Evolutionary conservation across 1,140 invertebrate species (phyloP), one percentile per base, ranked within the genome.

Genomic region (Drosophila teissieri): DNA sequence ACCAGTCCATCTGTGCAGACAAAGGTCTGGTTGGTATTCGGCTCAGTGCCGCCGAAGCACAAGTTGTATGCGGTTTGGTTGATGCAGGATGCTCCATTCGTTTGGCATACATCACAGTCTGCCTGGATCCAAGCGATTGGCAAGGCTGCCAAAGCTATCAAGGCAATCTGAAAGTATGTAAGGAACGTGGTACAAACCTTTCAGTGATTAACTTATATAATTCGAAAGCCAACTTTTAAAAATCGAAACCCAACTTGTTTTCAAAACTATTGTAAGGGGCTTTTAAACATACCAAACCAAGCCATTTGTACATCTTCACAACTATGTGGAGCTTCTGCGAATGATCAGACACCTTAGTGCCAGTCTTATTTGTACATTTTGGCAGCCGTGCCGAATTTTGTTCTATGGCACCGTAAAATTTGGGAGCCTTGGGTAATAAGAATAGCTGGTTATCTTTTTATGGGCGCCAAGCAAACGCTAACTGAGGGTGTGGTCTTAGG

Each of bases 41-140:
- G 78, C 8, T 31, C 39, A 1, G 15, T 22, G 3, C 31, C 15
- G 2, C 90, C 90, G 51, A 78, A 89, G 42, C 90, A 91, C n/a
- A 91, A 46, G 10, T 89, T 57, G 40, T 76, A 91, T 0, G 90
- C 73, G 1, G 90, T 91, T 31, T 82, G 67, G 52, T 89, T 91
- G 11, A 91, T 73, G 56, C 90, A 91, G 14, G 90, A 83, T 1
- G 64, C 90, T 39, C 75, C 76, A 62, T 91, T 91, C 0, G 65
- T 7, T 46, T 91, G 90, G n/a, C 90, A 91, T 1, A 73, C 63
- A 63, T 91, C 75, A 19, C 90, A 91, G 39, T 44, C 49, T 8
- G 68, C 57, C 51, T 53, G 49, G 12, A 64, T 63, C 42, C 62
- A 34, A 17, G n/a, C 19, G 22, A 79, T 48, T 12, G 67, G 58